Evolutionary conservation across 1,140 invertebrate species (phyloP), one percentile per base, ranked within the genome.

Genomic region (Calycopis cecrops): DNA sequence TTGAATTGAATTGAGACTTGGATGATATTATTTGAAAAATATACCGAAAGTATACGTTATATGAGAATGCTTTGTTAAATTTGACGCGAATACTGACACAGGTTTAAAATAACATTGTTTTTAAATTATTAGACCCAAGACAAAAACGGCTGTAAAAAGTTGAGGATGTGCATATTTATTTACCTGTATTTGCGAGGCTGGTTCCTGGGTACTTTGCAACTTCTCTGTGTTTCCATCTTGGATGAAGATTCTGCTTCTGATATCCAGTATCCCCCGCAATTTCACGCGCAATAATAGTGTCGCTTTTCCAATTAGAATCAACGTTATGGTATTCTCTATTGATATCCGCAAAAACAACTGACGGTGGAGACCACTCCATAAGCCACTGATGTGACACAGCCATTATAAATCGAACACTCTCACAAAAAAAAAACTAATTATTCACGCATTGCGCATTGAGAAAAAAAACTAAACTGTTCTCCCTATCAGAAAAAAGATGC

Each of bases 321-420:
- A 80, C 67, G 54, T 67, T 62, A 38, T 73, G 65, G 50, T 73
- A 81, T 38, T 69, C 69, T 48, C 60, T 71, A 59, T 62, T 69
- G 9, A 85, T 81, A 62, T 83, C 79, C n/a, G 76, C 57, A 28
- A 81, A 75, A 9, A 80, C 38, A 35, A 70, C 56, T 18, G 75
- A 55, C 6, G 86, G 82, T 4, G 80, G 44, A 4, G 76, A 74
- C 85, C 85, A 88, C 59, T 87, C 79, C 50, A 85, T 60, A 63
- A 86, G 87, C 85, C 85, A 88, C 62, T 84, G 79, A 65, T 84
- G 77, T 9, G 80, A 80, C 63, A 86, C 72, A 33, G 65, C 60
- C 60, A 68, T 68, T 53, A 17, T 55, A 33, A 28, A 28, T 3
- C 21, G 21, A 28, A 28, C 44, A 17, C 40, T 9, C 40, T 14